Percentiles rank a stretch among this genome's conserved stretches.
phyloP scores from a whole-genome alignment of 2,113 vertebrate genomes.

The Morone chrysops region DNA sequence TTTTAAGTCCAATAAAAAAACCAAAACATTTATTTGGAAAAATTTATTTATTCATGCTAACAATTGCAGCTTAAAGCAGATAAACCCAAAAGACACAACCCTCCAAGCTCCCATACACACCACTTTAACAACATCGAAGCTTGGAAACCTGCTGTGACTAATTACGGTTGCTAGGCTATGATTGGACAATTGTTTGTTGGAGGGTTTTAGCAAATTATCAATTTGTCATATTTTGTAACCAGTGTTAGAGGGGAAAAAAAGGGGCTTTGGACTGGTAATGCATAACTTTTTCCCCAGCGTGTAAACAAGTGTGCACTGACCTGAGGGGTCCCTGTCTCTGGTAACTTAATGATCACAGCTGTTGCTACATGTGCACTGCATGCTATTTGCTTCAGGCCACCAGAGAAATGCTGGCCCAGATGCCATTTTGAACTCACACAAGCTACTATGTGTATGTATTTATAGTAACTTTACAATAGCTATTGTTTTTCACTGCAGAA shows the following conservation, averaged over 20 bases:
- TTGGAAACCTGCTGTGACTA: too few species aligned
- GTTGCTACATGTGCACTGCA: slow-evolving; percentile 37
- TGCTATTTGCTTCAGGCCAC: slow-evolving; percentile 42
- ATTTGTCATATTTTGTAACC: slow-evolving; percentile 8
- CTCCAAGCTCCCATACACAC: too few species aligned
- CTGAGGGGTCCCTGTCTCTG: slow-evolving; percentile 26
- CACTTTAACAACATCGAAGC: too few species aligned
- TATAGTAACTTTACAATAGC: background rate
- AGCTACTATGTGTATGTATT: slow-evolving; percentile 13
- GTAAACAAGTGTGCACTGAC: slow-evolving; percentile 38
- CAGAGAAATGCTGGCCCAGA: slow-evolving; percentile 25
- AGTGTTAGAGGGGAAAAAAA: background rate
- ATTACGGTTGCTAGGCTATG: background rate
- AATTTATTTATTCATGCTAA: too few species aligned
- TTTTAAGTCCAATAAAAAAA: too few species aligned
- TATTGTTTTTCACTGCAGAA: slow-evolving; percentile 38
- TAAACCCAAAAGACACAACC: too few species aligned
- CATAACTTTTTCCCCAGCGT: slow-evolving; percentile 4
- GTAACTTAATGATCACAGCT: slow-evolving; percentile 58
- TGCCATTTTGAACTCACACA: slow-evolving; percentile 25
- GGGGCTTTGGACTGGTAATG: slow-evolving; percentile 9
- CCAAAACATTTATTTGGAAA: too few species aligned
- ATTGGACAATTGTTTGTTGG: background rate
- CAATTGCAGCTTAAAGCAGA: too few species aligned
- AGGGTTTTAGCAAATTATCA: background rate